Percentiles rank a stretch among this genome's conserved stretches.
Conservation (phyloP, 1,140 invertebrate species). For the Zaprionus camerounensis region DNA sequence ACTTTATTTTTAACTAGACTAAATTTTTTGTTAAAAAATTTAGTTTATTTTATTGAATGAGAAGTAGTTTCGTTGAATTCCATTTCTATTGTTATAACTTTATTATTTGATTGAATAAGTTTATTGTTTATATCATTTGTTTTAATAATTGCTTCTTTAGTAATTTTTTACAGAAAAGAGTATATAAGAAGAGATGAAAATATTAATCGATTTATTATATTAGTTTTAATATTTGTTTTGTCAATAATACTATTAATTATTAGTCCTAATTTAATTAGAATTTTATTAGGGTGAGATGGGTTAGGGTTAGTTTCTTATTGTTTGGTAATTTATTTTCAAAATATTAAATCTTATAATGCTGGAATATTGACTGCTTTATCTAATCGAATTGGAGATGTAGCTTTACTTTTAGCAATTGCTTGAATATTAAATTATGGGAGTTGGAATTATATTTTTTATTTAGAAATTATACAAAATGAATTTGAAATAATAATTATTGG, state of each 20-base stretch:
- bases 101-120: constrained; percentile 87
- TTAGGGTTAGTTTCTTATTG: constrained; percentile 88
- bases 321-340: constrained; percentile 89
- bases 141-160: constrained; percentile 87
- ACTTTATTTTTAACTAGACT: constrained; percentile 79
- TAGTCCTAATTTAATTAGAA: constrained; percentile 85
- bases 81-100: constrained; percentile 84
- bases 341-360: constrained; percentile 86
- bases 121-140: constrained; percentile 86
- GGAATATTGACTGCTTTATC: constrained; percentile 87
- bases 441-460: constrained; percentile 85
- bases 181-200: constrained; percentile 85
- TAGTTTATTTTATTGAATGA: constrained; percentile 71
- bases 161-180: constrained; percentile 86
- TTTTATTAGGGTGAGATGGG: constrained; percentile 89
- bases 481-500: constrained; percentile 84
- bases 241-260: constrained; percentile 46
- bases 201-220: constrained; percentile 85
- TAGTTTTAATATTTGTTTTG: constrained; percentile 87
- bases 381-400: constrained; percentile 88
- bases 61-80: constrained; percentile 84
- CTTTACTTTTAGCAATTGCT: constrained; percentile 86
- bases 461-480: constrained; percentile 84
- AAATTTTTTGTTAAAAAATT: constrained; percentile 84
- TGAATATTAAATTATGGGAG: constrained; percentile 86